Percentiles rank a stretch among this genome's conserved stretches.
phyloP scores from a whole-genome alignment of 2,113 vertebrate genomes.

The Cyphomyrus plagiostoma region DNA sequence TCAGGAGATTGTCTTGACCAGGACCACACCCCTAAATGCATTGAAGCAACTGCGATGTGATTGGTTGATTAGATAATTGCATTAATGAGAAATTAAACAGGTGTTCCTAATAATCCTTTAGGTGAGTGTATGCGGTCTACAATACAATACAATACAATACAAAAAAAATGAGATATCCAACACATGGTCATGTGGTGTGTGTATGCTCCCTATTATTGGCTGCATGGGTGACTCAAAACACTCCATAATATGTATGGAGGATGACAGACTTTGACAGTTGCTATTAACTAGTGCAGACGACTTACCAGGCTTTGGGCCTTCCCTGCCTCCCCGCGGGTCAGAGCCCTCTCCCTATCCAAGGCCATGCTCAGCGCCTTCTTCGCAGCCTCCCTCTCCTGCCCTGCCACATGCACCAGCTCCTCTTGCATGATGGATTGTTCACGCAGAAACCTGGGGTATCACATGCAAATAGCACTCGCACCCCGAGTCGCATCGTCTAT shows the following conservation, averaged over 20 bases:
- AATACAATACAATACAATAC: neutral
- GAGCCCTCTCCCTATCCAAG: conserved; percentile 49
- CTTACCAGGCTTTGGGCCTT: conserved; percentile 66
- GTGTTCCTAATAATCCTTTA: no score
- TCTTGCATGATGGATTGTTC: conserved; percentile 71
- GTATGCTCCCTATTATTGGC: neutral
- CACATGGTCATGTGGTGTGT: neutral
- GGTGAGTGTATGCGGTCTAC: neutral
- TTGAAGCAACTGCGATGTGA: no score
- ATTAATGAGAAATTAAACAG: no score
- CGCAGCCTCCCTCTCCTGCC: conserved; percentile 64
- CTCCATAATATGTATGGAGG: neutral
- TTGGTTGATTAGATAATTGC: no score
- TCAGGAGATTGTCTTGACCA: no score
- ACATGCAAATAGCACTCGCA: neutral
- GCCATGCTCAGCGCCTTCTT: conserved; percentile 47
- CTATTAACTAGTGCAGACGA: conserved; percentile 23
- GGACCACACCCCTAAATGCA: no score
- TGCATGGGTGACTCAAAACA: neutral
- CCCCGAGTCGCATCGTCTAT: neutral
- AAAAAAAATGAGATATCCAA: neutral
- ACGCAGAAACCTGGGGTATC: conserved; percentile 59
- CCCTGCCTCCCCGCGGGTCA: conserved; percentile 53
- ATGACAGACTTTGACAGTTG: neutral
- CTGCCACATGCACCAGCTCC: conserved; percentile 62